Evolutionary conservation across 2,888 invertebrate genomes (phyloP).

Genomic region (Campoplex nolae): DNA sequence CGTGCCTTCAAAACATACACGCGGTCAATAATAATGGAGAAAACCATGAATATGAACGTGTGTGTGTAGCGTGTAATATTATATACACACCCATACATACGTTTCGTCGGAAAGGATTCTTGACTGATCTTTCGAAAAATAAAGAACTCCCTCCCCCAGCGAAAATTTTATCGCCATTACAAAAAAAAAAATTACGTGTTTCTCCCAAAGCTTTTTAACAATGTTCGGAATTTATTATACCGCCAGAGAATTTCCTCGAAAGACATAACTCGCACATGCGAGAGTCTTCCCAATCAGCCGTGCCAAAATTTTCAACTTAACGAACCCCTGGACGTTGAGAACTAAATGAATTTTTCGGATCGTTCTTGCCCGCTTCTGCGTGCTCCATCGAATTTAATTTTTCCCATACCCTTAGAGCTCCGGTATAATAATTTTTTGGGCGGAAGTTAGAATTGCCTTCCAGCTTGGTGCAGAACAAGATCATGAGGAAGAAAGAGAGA

Average conservation of each 20-base stretch:
- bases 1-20: conserved; percentile 10
- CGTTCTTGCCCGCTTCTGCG: conserved; percentile 23
- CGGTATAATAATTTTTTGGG: conserved; percentile 49
- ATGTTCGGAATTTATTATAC: conserved; percentile 55
- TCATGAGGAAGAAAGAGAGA: not conserved
- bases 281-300: conserved; percentile 43
- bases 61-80: not conserved
- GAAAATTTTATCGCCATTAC: conserved; percentile 8
- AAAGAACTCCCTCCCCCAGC: not conserved
- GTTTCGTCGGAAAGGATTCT: not conserved
- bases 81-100: not conserved
- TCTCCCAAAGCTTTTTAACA: conserved; percentile 33
- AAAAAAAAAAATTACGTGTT: conserved; percentile 40
- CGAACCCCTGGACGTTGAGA: conserved; percentile 53
- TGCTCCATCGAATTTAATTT: conserved; percentile 39
- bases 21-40: conserved; percentile 37
- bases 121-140: conserved; percentile 32
- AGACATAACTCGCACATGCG: not conserved
- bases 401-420: conserved; percentile 21
- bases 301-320: conserved; percentile 56
- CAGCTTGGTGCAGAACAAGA: not conserved
- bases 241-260: conserved; percentile 49
- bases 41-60: conserved; percentile 11
- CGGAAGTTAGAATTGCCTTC: conserved; percentile 49
- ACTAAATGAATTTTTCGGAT: conserved; percentile 31